These are phyloP conservation scores for Cladopsammia gracilis DNA, from an alignment of 64 coral and sea anemone genomes.

Conservation along the genomic window DNA sequence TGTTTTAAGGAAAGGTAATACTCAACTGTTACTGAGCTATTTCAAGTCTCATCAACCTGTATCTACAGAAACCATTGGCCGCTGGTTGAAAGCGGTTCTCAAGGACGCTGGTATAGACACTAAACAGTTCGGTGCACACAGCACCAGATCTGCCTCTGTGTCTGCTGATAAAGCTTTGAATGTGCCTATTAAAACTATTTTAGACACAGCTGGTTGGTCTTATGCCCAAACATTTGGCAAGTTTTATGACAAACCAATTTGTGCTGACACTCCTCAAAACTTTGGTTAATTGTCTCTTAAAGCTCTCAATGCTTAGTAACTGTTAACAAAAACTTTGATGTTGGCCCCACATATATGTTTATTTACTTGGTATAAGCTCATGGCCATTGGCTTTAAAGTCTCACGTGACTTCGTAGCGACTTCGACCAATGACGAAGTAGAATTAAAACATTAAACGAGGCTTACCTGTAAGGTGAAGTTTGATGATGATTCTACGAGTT, in stretches of 20 bases:
- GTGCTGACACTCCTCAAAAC: too few species aligned
- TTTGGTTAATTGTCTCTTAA: too few species aligned
- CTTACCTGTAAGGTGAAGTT: too few species aligned
- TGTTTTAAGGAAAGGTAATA: background rate
- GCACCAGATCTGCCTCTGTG: slow-evolving; percentile 52
- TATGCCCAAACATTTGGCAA: slow-evolving; percentile 55
- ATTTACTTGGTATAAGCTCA: too few species aligned
- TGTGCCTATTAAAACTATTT: slow-evolving; percentile 27
- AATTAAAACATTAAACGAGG: too few species aligned
- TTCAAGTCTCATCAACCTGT: slow-evolving; percentile 44
- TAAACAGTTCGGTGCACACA: slow-evolving; percentile 37
- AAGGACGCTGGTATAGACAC: slow-evolving; percentile 29
- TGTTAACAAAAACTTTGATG: too few species aligned
- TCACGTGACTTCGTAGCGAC: too few species aligned
- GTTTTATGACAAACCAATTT: slow-evolving; percentile 55
- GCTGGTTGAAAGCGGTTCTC: slow-evolving; percentile 44
- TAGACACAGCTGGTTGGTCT: slow-evolving; percentile 63
- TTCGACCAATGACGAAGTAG: too few species aligned
- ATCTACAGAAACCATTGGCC: slow-evolving; percentile 20
- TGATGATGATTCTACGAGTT: too few species aligned
- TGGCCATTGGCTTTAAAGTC: too few species aligned
- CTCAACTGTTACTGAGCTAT: slow-evolving; percentile 47
- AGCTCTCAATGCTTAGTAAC: too few species aligned
- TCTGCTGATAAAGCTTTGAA: slow-evolving; percentile 46
- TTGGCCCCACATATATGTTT: too few species aligned